Base-by-base conservation (phyloP, 1,140 invertebrate species). In the Spodoptera litura region DNA sequence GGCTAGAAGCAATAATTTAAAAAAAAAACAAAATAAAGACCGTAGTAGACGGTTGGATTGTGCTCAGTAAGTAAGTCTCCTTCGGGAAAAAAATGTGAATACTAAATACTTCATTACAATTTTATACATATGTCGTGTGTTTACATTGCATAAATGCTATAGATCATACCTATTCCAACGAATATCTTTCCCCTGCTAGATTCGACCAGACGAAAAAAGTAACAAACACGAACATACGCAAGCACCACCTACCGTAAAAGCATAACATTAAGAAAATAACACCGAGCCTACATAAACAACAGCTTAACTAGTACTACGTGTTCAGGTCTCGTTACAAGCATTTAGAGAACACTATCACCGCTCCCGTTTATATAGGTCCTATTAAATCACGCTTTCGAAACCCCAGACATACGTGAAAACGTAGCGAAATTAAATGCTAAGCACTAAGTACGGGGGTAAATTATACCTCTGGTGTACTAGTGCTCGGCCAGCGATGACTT, bases 401-500 rank as follows among this genome's bases (percentile, higher is more conserved):
- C 38, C 38, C 15, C 31, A 55, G 31, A 38, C 62, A 77, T 51
- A 77, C 35, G 59, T 64, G 74, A 77, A 66, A 77, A 71, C 77
- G 55, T 20, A 52, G 66, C 56, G 31, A 62, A 70, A 71, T 78
- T 68, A 38, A 73, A 73, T 64, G n/a, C 56, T 25, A 62, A 49
- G 59, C 68, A 66, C 12, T 56, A 15, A 31, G 15, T 49, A 44
- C 61, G 68, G 77, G 73, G 71, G 72, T 81, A 83, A 81, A 78
- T 83, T 73, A 78, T 83, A 44, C 38, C 38, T 44, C 38, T 44
- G 12, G 62, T 66, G 61, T 68, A 38, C 79, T 13, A 51, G 56
- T 56, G 66, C 80, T 56, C 8, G 35, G 51, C 35, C 66, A n/a
- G 25, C 55, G 70, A 83, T 83, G 79, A 83, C 58, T 86, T 82